Evolutionary conservation across 2,888 invertebrate species (phyloP), one percentile per base, ranked within the genome.

Genomic region (Galerucella nymphaeae): DNA sequence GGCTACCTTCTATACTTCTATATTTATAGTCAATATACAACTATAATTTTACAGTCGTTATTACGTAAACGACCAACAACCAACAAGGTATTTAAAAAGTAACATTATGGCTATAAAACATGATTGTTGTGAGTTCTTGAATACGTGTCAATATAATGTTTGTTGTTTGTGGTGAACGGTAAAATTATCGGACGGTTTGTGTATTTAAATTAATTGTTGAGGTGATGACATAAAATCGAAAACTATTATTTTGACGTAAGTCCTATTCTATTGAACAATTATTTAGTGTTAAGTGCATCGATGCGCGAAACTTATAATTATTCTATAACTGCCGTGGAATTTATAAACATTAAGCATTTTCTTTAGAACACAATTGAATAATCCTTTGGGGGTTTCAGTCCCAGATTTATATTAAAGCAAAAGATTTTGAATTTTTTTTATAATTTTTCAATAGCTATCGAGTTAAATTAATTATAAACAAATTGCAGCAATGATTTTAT

Each of bases 11-110:
- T 42, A 50, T 62, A n/a, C n/a, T n/a, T n/a, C n/a, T n/a, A 69
- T 69, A 62, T 61, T 38, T 5, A 50, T 16, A 38, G n/a, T 62
- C 38, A 69, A 53, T 38, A 53, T 38, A 62, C 55, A 38, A 42
- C 69, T 69, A 69, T 62, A 69, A 50, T 69, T 62, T 53, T 62
- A 42, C 53, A 69, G 69, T 69, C 55, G 18, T 14, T 30, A 41
- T 69, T 69, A 41, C 69, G 69, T 55, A 69, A 69, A 62, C 62
- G 8, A 20, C 42, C 13, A 41, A 9, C 59, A 59, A 20, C 42
- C 13, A 41, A 9, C 59, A 59, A n/a, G 59, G 38, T 38, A 38
- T 59, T 59, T 42, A 62, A 16, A 38, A 38, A 41, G 41, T 20
- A 41, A 62, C 61, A 18, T 42, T 6, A 62, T 18, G 42, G 5